phyloP scores from a whole-genome alignment of 2,888 invertebrate genomes.

The Aspidiotus rigidus region DNA sequence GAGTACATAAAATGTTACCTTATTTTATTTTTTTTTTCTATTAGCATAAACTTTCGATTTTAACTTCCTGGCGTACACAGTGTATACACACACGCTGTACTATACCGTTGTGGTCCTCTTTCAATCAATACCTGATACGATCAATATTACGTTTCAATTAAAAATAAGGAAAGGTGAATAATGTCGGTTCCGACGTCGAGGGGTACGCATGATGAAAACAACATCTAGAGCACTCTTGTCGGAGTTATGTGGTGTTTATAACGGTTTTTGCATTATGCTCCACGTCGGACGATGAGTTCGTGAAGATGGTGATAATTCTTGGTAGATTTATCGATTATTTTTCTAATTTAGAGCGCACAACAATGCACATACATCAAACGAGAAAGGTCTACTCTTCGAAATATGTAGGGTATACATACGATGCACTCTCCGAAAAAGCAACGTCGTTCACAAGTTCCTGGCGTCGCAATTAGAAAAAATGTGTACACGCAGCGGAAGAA shows the following conservation, averaged over 20 bases:
- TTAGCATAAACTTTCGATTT: background rate
- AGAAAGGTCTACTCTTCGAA: too few relatives aligned
- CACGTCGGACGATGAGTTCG: background rate
- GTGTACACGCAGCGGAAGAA: too few relatives aligned
- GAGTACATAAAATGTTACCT: background rate
- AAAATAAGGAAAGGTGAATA: background rate
- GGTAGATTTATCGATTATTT: conserved; percentile 2
- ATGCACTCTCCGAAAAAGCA: too few relatives aligned
- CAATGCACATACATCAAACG: background rate
- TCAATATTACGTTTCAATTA: conserved; percentile 4
- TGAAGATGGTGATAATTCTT: background rate
- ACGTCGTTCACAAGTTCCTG: too few relatives aligned
- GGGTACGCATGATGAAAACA: background rate
- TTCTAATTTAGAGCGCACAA: conserved; percentile 1
- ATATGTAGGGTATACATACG: too few relatives aligned
- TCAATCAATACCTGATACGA: background rate
- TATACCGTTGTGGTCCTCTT: background rate
- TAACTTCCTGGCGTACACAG: background rate
- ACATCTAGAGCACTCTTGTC: conserved; percentile 2
- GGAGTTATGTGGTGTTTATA: conserved; percentile 2
- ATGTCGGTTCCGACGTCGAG: background rate
- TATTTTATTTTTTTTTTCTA: background rate
- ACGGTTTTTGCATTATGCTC: conserved; percentile 4
- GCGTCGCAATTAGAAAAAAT: too few relatives aligned
- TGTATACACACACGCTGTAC: background rate